Evolutionary conservation across 2,797 vertebrate genomes (phyloP), one percentile per base, ranked within the genome.

Genomic region (Petrocephalus schoutedeni): DNA sequence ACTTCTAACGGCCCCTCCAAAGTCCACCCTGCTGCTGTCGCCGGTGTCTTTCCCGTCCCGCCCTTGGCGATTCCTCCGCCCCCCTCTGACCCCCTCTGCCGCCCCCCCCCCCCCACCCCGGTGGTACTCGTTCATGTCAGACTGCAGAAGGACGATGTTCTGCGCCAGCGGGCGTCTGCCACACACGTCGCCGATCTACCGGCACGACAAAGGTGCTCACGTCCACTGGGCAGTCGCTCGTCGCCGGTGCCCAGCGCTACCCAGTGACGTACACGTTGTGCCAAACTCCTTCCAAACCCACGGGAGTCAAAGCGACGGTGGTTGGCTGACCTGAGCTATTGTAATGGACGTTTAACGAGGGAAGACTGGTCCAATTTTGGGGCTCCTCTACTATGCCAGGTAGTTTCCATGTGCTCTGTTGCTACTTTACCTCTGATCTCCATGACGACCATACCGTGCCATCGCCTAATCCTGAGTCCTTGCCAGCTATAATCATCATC

Each of bases 1-100:
- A 95, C 94, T 96, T 95, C 95, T 95, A 94, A 94, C 82, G 57
- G 82, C 89, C 89, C 28, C 36, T 83, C 41, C 71, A n/a, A 85
- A 90, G 89, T 91, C 92, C 90, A 92, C 88, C 89, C n/a, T 91
- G 90, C 91, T 51, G 87, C 77, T 91, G 90, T 53, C n/a, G 32
- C 7, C 41, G 21, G 14, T 36, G 21, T 67, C 74, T 57, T 88
- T 36, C 67, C 28, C 74, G 61, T 87, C 64, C 53, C 85, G 61
- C 36, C 58, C 59, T 16, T 86, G 58, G 23, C 77, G 59, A 87
- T 49, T 83, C 41, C 49, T 51, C 82, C 9, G 45, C 12, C 77
- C 77, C 87, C 19, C 56, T 57, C 77, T 77, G 2, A 21, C 19
- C 41, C 53, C 51, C 28, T n/a, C 53, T 4, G 58, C 21, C 12